A percentile compares a stretch with the other conserved stretches of the same genome.
phyloP scores from a whole-genome alignment of 2,888 invertebrate species.

The Belgica antarctica region DNA sequence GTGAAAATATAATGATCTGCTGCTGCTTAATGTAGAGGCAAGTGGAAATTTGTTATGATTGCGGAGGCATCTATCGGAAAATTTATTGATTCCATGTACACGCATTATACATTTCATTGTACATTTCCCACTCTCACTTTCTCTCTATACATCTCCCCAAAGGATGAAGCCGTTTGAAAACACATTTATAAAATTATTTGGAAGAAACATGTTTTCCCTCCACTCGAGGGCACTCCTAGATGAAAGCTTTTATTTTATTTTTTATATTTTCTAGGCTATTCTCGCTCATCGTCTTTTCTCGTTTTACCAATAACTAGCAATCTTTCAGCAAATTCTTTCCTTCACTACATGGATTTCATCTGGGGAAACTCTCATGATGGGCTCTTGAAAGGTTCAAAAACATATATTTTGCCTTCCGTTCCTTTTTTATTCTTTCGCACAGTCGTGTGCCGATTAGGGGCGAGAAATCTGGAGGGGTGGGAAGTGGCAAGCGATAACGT shows the following conservation, averaged over 20 bases:
- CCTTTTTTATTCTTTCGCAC: not conserved
- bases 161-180: not conserved
- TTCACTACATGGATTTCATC: slow-evolving; percentile 25
- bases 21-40: not conserved
- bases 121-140: too few species aligned
- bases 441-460: slow-evolving; percentile 23
- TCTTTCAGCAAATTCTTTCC: not conserved
- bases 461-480: not conserved
- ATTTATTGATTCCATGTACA: slow-evolving; percentile 28
- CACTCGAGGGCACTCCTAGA: not conserved
- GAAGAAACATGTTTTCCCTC: not conserved
- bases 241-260: too few species aligned
- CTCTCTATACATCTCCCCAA: too few species aligned
- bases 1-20: slow-evolving; percentile 11
- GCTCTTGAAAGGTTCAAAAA: not conserved
- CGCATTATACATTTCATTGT: slow-evolving; percentile 30
- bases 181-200: not conserved
- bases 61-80: not conserved
- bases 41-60: not conserved
- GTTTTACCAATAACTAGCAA: not conserved
- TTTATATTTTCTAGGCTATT: too few species aligned
- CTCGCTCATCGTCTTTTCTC: not conserved
- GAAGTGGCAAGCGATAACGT: not conserved
- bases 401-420: not conserved
- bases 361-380: slow-evolving; percentile 9